Evolutionary conservation across 2,113 vertebrate species (phyloP), one percentile per base, ranked within the genome.

Genomic region (Xiphophorus hellerii): DNA sequence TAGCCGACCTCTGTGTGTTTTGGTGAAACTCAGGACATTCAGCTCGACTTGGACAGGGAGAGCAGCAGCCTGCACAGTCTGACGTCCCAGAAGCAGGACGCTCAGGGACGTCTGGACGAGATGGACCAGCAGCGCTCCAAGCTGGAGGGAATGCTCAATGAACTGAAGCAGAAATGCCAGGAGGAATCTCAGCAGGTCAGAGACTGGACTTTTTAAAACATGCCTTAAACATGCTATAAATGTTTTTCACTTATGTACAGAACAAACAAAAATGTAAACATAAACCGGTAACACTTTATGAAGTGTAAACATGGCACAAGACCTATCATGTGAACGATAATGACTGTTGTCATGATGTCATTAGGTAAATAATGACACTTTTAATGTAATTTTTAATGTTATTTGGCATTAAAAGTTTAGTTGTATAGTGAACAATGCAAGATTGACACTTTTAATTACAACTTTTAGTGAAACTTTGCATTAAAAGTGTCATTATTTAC

Each of bases 91-190:
- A 98, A 97, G 66, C 97, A 97, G 82, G 95, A 95, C 12, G 95
- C 97, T 0, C 96, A 97, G 73, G 96, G 95, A 30, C 95, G 97
- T 2, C 93, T 99, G 72, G 95, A 97, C 11, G 97, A 99, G 85
- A 98, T 99, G 97, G 97, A 98, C 84, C 97, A 98, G 92, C 98
- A 99, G 93, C 97, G 96, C 88, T 94, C 95, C 86, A 99, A 97
- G 72, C 95, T 99, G 69, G 95, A 98, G 29, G 96, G 96, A 78
- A 97, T 98, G 96, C 92, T 99, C 72, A 95, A 81, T 0, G 97
- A 99, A 0, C 90, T 97, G 0, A 94, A 95, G 90, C 96, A 94
- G 82, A 98, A 98, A 71, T 97, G 96, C 88, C 97, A 97, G 81
- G 97, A 98, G 0, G 98, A 99, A 90, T 94, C 94, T 0, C 95